Evolutionary conservation across 2,113 vertebrate species (phyloP).

Genomic region (Brevimyrus niger): DNA sequence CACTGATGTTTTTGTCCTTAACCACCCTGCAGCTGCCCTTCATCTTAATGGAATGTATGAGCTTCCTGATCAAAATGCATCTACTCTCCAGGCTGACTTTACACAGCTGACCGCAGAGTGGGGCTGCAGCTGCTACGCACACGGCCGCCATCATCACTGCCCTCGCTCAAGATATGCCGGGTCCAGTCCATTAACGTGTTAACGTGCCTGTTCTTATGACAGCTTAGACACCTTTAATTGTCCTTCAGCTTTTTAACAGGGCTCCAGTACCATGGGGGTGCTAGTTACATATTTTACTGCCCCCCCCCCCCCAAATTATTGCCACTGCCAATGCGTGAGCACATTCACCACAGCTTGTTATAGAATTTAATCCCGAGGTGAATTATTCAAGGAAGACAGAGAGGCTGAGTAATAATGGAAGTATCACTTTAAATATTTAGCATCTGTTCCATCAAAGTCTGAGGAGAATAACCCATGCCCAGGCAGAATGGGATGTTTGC

Average conservation of each 20-base stretch:
- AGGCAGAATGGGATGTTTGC: background rate
- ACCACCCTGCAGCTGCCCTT: background rate
- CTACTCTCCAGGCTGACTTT: background rate
- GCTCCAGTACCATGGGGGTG: background rate
- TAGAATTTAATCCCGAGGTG: constrained; percentile 3
- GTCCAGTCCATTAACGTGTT: background rate
- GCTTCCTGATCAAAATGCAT: background rate
- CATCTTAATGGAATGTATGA: background rate
- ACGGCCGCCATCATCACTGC: background rate
- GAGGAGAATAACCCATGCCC: background rate
- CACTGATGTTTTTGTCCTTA: background rate
- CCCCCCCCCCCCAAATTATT: background rate
- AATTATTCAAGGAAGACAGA: constrained; percentile 10
- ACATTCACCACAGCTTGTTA: constrained; percentile 4
- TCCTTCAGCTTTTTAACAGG: background rate
- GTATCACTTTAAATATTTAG: constrained; percentile 9
- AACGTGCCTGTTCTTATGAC: background rate
- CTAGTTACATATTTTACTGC: background rate
- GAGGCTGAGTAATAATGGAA: constrained; percentile 13
- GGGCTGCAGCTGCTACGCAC: background rate
- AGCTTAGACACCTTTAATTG: background rate
- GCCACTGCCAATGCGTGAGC: background rate
- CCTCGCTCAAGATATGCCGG: background rate
- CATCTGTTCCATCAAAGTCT: constrained; percentile 11
- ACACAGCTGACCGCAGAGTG: background rate